Evolutionary conservation across 2,797 vertebrate species (phyloP).

Genomic region (Peromyscus eremicus): DNA sequence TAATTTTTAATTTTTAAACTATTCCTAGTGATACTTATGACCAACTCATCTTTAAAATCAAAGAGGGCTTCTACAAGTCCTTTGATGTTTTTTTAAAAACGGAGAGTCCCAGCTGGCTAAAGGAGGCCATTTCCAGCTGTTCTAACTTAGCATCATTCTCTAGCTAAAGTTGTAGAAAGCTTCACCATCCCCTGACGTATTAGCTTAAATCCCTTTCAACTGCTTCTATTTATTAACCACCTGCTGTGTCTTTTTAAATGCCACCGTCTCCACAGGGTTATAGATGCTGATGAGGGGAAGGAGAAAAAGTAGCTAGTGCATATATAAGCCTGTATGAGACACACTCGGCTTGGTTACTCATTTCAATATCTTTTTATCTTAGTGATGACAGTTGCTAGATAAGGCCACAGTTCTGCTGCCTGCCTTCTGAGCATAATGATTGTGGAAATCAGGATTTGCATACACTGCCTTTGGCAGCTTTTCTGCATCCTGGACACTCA

Average conservation of each 20-base stretch:
- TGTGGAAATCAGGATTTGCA: not conserved
- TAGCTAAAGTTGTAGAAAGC: constrained; percentile 33
- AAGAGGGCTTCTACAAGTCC: constrained; percentile 39
- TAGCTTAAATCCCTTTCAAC: constrained; percentile 70
- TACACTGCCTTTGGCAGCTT: no score
- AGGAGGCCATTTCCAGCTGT: constrained; percentile 66
- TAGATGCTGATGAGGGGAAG: constrained; percentile 58
- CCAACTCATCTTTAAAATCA: constrained; percentile 29
- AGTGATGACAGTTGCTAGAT: not conserved
- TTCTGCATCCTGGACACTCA: not conserved
- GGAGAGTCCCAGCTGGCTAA: constrained; percentile 51
- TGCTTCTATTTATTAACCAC: constrained; percentile 79
- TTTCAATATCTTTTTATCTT: not conserved
- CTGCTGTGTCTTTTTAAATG: constrained; percentile 78
- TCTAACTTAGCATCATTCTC: constrained; percentile 61
- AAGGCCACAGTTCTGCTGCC: not conserved
- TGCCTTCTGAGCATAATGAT: not conserved
- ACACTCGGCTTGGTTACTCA: not conserved
- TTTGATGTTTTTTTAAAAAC: constrained; percentile 59
- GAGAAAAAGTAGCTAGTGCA: constrained; percentile 43
- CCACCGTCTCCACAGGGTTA: constrained; percentile 60
- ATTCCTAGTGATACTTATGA: constrained; percentile 12
- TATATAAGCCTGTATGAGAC: not conserved
- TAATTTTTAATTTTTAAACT: constrained; percentile 62
- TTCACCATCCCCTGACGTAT: constrained; percentile 58